phyloP scores from a whole-genome alignment of 2,888 invertebrate genomes.

The Allophyes oxyacanthae region DNA sequence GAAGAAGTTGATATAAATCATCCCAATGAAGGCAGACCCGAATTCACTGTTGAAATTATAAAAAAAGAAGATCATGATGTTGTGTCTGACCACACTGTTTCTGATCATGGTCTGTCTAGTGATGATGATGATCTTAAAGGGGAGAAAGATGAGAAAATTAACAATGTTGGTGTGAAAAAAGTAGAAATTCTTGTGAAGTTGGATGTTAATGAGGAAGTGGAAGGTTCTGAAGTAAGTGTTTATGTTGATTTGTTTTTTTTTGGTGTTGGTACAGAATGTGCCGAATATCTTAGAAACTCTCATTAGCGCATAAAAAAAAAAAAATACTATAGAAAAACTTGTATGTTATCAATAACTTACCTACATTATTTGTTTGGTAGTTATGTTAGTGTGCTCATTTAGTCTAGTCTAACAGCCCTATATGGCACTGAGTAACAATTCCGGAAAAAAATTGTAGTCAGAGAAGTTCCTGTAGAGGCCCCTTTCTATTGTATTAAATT shows the following conservation, averaged over 20 bases:
- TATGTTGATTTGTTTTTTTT: neutral
- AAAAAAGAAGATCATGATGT: constrained; percentile 69
- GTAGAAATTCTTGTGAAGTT: constrained; percentile 31
- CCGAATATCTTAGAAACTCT: too few relatives aligned
- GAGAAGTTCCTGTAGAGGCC: too few relatives aligned
- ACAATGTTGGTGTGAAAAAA: constrained; percentile 50
- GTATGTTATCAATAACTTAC: too few relatives aligned
- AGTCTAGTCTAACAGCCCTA: too few relatives aligned
- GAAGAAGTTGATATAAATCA: constrained; percentile 37
- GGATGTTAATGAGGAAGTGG: constrained; percentile 18
- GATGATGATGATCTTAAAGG: constrained; percentile 77
- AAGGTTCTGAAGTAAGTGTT: constrained; percentile 19
- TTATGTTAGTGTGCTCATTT: too few relatives aligned
- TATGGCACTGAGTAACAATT: too few relatives aligned
- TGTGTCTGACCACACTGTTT: constrained; percentile 11
- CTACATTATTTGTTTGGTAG: too few relatives aligned
- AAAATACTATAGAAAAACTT: too few relatives aligned
- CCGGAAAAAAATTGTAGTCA: too few relatives aligned
- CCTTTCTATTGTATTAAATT: too few relatives aligned
- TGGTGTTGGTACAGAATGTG: too few relatives aligned
- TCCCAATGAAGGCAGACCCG: constrained; percentile 27
- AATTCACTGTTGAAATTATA: constrained; percentile 49
- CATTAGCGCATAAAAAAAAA: too few relatives aligned
- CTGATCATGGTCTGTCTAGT: constrained; percentile 54
- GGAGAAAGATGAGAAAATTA: constrained; percentile 62